Base-by-base conservation (phyloP, 2,113 vertebrate genomes). In the Pithys albifrons region DNA sequence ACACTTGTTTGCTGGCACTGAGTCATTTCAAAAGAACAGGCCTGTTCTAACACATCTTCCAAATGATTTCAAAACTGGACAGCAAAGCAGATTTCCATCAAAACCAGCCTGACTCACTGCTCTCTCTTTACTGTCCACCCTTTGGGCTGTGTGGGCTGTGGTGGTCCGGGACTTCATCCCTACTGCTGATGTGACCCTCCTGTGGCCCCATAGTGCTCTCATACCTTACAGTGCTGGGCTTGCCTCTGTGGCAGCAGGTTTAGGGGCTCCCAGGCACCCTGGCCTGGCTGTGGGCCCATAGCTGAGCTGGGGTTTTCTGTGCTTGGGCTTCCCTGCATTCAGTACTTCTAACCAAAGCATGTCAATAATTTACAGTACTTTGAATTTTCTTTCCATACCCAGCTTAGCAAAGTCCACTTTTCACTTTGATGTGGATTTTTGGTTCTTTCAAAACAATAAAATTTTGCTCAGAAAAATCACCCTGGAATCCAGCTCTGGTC, bases 11-110 rank as follows among this genome's bases (percentile, higher is more conserved):
- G 48, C 74, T 93, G 89, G 77, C 84, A 93, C 51, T 4, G 80
- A 94, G 61, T 64, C 18, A 28, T 91, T 95, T 93, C 84, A 82
- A 64, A 92, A 65, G 76, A 89, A 89, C 73, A 89, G 39, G 48
- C 39, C 39, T 87, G 35, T 64, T 93, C 81, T 93, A 61, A 71
- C 57, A 67, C 35, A 87, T 74, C 87, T 89, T 93, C 69, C 91
- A 87, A 93, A 74, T 0, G 1, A 80, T 80, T 91, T 95, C 70
- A 96, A 93, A 77, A 81, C 80, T 55, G 89, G 80, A 84, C 73
- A 89, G 70, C 0, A 2, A 95, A 91, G 65, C 73, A 91, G 81
- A 85, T 89, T 94, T 89, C 57, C 57, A 52, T 57, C 74, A 72
- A 79, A 91, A 57, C 4, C 52, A 72, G 22, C 29, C 49, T 88